These are phyloP conservation scores for Aphelinus atriplicis DNA, from an alignment of 1,140 invertebrate genomes.

Conservation along the genomic window DNA sequence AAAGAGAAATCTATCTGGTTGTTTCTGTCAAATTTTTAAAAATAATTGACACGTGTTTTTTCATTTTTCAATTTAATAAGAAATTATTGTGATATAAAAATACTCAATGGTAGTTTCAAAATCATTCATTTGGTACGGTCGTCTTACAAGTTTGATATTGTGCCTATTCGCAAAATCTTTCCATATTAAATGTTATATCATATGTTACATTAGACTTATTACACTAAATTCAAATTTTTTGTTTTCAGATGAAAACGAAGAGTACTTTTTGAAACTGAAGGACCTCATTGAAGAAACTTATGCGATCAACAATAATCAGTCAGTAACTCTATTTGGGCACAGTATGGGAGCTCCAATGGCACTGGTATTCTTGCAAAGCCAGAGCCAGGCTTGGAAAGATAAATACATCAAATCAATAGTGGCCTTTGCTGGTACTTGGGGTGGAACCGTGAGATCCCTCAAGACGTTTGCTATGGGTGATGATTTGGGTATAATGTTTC, in stretches of 20 bases:
- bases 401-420: conserved; percentile 87
- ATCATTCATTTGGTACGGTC: no score
- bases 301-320: conserved; percentile 76
- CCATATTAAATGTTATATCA: no score
- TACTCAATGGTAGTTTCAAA: no score
- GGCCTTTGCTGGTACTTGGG: conserved; percentile 93
- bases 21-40: no score
- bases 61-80: no score
- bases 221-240: conserved; percentile 1
- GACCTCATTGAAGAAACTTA: conserved; percentile 88
- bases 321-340: conserved; percentile 88
- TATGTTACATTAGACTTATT: no score
- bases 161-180: no score
- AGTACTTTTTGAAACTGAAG: conserved; percentile 86
- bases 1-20: no score
- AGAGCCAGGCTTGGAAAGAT: conserved; percentile 88
- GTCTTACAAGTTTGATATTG: no score
- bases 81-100: no score
- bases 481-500: conserved; percentile 82
- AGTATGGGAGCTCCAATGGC: conserved; percentile 95
- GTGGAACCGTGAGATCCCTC: conserved; percentile 91
- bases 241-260: conserved; percentile 84
- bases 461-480: conserved; percentile 96
- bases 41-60: no score
- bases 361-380: conserved; percentile 85